A percentile compares a stretch with the other conserved stretches of the same genome.
These are phyloP conservation scores for Planiliza haematocheilus DNA, from an alignment of 2,113 vertebrate species.

Conservation along the genomic window DNA sequence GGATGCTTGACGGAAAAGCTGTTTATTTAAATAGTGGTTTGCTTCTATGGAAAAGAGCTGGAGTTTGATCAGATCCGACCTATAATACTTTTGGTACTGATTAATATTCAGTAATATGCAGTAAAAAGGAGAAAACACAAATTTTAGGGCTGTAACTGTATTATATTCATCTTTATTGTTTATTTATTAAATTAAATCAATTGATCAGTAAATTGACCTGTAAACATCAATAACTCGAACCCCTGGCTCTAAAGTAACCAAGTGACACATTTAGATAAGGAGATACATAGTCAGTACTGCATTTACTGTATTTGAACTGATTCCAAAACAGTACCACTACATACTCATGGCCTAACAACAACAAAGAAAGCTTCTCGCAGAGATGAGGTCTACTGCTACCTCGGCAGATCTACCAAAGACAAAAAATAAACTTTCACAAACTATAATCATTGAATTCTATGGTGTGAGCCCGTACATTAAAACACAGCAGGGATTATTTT, in stretches of 20 bases:
- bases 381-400: background rate
- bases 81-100: too few species aligned
- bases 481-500: background rate
- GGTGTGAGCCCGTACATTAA: background rate
- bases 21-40: slow-evolving; percentile 10
- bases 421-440: slow-evolving; percentile 4
- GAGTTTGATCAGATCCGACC: background rate
- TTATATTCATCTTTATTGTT: too few species aligned
- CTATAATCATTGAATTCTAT: background rate
- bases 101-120: too few species aligned
- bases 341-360: background rate
- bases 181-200: too few species aligned
- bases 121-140: too few species aligned
- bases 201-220: too few species aligned
- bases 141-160: too few species aligned
- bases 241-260: too few species aligned
- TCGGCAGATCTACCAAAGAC: slow-evolving; percentile 19
- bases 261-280: background rate
- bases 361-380: background rate
- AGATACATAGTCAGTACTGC: background rate
- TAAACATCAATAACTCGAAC: too few species aligned
- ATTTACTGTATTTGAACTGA: slow-evolving; percentile 1
- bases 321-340: background rate
- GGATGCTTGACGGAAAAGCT: slow-evolving; percentile 6
- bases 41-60: background rate